These are phyloP conservation scores for Maylandia zebra DNA, from an alignment of 2,113 vertebrate genomes.

Conservation along the genomic window DNA sequence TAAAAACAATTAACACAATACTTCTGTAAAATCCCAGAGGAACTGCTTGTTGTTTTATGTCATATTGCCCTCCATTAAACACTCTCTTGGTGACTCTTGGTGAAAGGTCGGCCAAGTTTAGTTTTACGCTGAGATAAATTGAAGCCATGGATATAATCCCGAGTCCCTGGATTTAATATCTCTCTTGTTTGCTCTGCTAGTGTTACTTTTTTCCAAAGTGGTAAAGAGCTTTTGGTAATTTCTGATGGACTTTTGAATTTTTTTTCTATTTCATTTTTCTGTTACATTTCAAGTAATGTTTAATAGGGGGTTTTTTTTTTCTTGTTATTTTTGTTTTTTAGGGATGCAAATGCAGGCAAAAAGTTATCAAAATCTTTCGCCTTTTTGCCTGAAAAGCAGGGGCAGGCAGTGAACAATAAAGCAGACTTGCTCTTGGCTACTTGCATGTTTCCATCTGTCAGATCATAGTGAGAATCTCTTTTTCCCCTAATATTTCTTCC, in stretches of 20 bases:
- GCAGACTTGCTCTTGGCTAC: neutral
- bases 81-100: neutral
- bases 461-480: neutral
- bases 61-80: neutral
- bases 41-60: neutral
- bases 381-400: neutral
- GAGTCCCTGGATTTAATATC: slow-evolving; percentile 4
- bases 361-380: neutral
- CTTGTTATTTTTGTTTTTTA: neutral
- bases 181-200: slow-evolving; percentile 7
- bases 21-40: neutral
- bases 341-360: neutral
- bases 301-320: neutral
- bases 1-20: neutral
- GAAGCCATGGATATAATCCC: slow-evolving; percentile 5
- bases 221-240: neutral
- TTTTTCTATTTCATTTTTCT: neutral
- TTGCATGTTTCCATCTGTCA: slow-evolving; percentile 19
- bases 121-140: neutral
- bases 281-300: neutral
- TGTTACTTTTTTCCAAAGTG: slow-evolving; percentile 7
- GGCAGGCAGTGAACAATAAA: neutral
- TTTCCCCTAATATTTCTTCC: neutral
- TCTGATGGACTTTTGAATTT: neutral
- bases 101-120: neutral